A percentile compares a stretch with the other conserved stretches of the same genome.
phyloP scores from a whole-genome alignment of 2,888 invertebrate species.

The Sympetrum striolatum region DNA sequence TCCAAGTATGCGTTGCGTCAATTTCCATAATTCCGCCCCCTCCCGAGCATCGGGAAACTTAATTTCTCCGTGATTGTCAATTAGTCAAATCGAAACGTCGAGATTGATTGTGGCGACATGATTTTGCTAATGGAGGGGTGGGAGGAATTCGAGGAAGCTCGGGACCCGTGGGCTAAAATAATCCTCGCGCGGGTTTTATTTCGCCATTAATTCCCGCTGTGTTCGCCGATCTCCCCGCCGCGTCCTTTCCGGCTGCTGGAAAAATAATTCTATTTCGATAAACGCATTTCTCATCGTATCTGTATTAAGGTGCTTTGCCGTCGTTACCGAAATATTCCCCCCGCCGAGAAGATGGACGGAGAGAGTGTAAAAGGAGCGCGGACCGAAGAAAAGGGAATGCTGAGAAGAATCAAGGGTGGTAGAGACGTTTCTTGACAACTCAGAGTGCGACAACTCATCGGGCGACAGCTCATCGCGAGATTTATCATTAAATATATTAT shows the following conservation, averaged over 20 bases:
- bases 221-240: background rate
- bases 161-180: background rate
- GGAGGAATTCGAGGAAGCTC: background rate
- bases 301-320: background rate
- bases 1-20: background rate
- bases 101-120: background rate
- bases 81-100: background rate
- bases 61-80: background rate
- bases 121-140: background rate
- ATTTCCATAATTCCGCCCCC: background rate
- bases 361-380: background rate
- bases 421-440: too few species aligned
- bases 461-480: too few species aligned
- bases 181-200: background rate
- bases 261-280: background rate
- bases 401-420: slow-evolving; percentile 7
- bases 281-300: background rate
- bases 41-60: background rate
- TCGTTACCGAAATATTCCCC: background rate
- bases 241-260: background rate
- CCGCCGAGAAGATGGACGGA: background rate
- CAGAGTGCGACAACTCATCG: too few species aligned
- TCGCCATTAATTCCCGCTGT: background rate
- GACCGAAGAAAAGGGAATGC: background rate
- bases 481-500: too few species aligned